phyloP scores from a whole-genome alignment of 2,797 vertebrate species.

The Gymnopithys bicolor region DNA sequence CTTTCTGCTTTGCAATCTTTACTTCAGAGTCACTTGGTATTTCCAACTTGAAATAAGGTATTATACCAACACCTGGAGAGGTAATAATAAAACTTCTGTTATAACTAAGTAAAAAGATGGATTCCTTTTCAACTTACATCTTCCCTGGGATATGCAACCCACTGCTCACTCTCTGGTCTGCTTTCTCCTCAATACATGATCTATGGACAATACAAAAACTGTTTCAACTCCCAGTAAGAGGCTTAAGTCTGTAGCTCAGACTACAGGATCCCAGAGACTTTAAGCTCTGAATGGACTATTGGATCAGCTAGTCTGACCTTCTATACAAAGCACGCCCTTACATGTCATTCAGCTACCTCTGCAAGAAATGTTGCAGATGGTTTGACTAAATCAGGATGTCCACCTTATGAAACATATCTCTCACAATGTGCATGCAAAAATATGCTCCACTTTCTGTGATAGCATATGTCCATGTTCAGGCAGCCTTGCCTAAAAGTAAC shows the following conservation, averaged over 20 bases:
- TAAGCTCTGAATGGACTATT: slow-evolving; percentile 54
- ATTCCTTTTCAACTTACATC: slow-evolving; percentile 42
- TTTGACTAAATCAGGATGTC: background rate
- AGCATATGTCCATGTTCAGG: background rate
- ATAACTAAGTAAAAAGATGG: slow-evolving; percentile 14
- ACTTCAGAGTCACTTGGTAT: slow-evolving; percentile 37
- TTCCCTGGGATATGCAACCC: background rate
- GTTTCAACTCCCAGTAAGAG: slow-evolving; percentile 54
- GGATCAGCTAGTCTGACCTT: slow-evolving; percentile 48
- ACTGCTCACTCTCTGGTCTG: background rate
- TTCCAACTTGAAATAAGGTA: slow-evolving; percentile 45
- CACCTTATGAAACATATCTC: background rate
- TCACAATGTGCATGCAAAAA: background rate
- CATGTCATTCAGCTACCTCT: slow-evolving; percentile 8
- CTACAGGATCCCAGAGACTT: slow-evolving; percentile 32
- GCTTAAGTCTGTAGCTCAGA: slow-evolving; percentile 54
- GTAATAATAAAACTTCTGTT: slow-evolving; percentile 35
- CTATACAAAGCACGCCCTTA: slow-evolving; percentile 6
- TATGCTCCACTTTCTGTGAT: background rate
- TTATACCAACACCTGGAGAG: slow-evolving; percentile 12
- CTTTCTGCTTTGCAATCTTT: slow-evolving; percentile 44
- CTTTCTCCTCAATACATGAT: slow-evolving; percentile 24
- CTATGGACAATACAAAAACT: slow-evolving; percentile 51
- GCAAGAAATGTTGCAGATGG: background rate
- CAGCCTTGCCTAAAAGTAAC: background rate